Evolutionary conservation across 2,888 invertebrate genomes (phyloP).

Genomic region (Drosophila demipolita): DNA sequence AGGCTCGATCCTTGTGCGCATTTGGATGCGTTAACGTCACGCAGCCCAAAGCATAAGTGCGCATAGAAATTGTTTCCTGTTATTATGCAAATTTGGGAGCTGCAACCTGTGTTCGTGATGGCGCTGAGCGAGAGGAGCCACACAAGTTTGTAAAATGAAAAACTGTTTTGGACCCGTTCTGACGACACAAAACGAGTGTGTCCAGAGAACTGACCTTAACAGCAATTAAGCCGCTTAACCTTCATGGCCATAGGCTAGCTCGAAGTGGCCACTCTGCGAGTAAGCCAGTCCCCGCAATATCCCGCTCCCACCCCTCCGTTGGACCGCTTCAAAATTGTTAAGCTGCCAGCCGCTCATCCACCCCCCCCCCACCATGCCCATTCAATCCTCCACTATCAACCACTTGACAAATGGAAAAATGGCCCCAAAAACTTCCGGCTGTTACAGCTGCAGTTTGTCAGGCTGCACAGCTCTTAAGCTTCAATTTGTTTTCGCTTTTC

Average conservation of each 20-base stretch:
- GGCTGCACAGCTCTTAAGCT: conserved; percentile 56
- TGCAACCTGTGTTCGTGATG: conserved; percentile 21
- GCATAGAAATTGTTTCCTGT: conserved; percentile 75
- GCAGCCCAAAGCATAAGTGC: conserved; percentile 59
- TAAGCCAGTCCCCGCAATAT: conserved; percentile 1
- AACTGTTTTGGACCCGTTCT: conserved; percentile 41
- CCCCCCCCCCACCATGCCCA: not conserved
- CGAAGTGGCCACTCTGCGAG: conserved; percentile 16
- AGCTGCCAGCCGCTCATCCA: conserved; percentile 29
- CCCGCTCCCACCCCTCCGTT: conserved; percentile 3
- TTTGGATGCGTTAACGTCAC: conserved; percentile 44
- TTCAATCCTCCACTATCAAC: conserved; percentile 20
- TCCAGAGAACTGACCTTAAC: conserved; percentile 66
- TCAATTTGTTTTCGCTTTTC: conserved; percentile 68
- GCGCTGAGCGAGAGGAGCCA: conserved; percentile 11
- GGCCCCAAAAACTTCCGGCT: conserved; percentile 68
- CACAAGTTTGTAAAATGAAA: conserved; percentile 35
- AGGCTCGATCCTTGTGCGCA: not conserved
- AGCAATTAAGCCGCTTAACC: conserved; percentile 77
- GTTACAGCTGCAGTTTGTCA: conserved; percentile 76
- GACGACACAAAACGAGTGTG: conserved; percentile 11
- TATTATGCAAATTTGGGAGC: conserved; percentile 70
- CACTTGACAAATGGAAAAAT: conserved; percentile 74
- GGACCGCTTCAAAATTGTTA: conserved; percentile 62
- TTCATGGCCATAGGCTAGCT: conserved; percentile 16